Evolutionary conservation across 30 jellyfish, hydroid and myxozoan species (phyloP).

Genomic region (Hydractinia symbiolongicarpus): DNA sequence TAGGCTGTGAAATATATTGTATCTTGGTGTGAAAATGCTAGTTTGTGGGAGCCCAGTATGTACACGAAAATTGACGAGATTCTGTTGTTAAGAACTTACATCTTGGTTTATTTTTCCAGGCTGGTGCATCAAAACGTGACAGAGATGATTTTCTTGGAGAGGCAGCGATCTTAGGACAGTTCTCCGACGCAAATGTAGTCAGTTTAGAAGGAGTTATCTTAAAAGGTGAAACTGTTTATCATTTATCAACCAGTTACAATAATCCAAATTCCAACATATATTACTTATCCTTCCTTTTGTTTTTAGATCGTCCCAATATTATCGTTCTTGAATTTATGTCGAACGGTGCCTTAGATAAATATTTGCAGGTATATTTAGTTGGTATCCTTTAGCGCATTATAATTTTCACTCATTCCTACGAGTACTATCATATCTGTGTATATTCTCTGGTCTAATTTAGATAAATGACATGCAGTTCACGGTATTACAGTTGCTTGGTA

Average conservation of each 20-base stretch:
- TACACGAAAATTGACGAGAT: no score
- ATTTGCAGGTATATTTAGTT: conserved; percentile 48
- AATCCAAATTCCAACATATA: no score
- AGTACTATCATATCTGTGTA: neutral
- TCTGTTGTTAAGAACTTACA: no score
- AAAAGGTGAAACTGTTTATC: conserved; percentile 10
- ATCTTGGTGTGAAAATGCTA: no score
- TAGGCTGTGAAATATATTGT: no score
- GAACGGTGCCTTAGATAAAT: conserved; percentile 84
- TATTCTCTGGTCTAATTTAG: conserved; percentile 29
- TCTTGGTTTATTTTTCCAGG: conserved; percentile 15
- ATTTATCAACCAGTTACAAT: neutral
- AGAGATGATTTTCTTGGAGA: conserved; percentile 35
- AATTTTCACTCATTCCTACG: neutral
- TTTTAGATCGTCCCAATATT: conserved; percentile 67
- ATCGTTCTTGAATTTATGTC: conserved; percentile 83
- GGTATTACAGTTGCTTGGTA: conserved; percentile 67
- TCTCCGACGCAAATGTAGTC: conserved; percentile 34
- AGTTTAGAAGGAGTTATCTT: conserved; percentile 28
- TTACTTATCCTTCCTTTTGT: neutral
- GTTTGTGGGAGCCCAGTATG: no score
- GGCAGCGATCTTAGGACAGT: conserved; percentile 48
- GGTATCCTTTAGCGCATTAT: neutral
- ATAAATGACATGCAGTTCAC: conserved; percentile 66
- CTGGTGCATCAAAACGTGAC: conserved; percentile 42